Percentiles rank a stretch among this genome's conserved stretches.
phyloP scores from a whole-genome alignment of 2,113 vertebrate species.

The Narcine bancroftii region DNA sequence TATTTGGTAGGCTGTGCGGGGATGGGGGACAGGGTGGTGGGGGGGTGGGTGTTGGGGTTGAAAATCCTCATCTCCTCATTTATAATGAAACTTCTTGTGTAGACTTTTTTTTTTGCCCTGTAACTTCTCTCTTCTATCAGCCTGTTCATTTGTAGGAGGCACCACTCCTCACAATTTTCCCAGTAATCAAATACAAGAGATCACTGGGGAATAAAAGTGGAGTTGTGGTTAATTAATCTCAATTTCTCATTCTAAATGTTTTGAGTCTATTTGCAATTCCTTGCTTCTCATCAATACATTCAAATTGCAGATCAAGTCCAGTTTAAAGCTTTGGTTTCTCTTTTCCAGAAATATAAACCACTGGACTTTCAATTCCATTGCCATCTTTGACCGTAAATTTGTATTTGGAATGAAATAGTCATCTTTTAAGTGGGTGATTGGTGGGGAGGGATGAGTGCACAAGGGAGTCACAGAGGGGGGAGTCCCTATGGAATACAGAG shows the following conservation, averaged over 20 bases:
- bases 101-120: not conserved
- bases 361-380: not conserved
- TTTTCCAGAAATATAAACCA: not conserved
- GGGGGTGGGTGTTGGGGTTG: too few relatives aligned
- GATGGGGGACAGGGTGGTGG: not conserved
- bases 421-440: too few relatives aligned
- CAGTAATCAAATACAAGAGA: not conserved
- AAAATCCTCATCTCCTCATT: not conserved
- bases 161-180: not conserved
- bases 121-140: not conserved
- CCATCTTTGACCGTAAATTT: not conserved
- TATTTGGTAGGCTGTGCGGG: too few relatives aligned
- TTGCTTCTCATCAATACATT: not conserved
- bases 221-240: not conserved
- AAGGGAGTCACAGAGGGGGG: too few relatives aligned
- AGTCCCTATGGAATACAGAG: too few relatives aligned
- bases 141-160: not conserved
- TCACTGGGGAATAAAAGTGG: not conserved
- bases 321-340: not conserved
- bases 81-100: not conserved
- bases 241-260: not conserved
- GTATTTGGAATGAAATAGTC: not conserved
- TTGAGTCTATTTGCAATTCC: not conserved
- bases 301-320: not conserved
- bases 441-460: too few relatives aligned